Conservation (phyloP, 2,113 vertebrate genomes). For the Panthera leo region DNA sequence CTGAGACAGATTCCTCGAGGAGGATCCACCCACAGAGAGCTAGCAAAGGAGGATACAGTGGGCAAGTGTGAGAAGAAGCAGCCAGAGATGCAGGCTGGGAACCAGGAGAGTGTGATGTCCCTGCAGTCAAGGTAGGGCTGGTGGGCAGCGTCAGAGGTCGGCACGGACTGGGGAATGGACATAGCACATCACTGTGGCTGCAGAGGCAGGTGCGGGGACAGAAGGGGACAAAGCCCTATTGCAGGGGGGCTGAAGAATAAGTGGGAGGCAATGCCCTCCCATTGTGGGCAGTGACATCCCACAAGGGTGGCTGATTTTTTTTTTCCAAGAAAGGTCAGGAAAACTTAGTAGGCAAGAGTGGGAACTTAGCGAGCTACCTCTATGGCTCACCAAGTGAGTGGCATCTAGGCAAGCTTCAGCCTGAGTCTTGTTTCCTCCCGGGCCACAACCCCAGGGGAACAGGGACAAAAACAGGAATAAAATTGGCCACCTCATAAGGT, state of each 20-base stretch:
- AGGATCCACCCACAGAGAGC: background rate
- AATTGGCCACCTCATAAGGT: background rate
- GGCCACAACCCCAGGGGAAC: background rate
- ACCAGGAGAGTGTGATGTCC: rapidly evolving
- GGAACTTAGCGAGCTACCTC: background rate
- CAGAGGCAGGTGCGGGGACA: background rate
- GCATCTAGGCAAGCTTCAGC: background rate
- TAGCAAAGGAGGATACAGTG: rapidly evolving
- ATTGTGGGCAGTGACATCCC: no score
- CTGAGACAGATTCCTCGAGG: background rate
- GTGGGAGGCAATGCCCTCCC: background rate
- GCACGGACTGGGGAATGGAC: background rate
- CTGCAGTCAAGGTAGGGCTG: background rate
- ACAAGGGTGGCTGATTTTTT: no score
- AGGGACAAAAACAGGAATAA: background rate
- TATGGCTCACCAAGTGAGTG: background rate
- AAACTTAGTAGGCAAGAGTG: background rate
- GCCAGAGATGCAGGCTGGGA: background rate
- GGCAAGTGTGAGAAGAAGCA: background rate
- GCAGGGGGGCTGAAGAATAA: background rate
- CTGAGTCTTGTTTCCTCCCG: background rate
- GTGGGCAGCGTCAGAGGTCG: background rate
- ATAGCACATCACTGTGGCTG: background rate
- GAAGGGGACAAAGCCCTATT: background rate
- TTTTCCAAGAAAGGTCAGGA: background rate